Evolutionary conservation across 1,140 invertebrate genomes (phyloP).

Genomic region (Leptinotarsa texana): DNA sequence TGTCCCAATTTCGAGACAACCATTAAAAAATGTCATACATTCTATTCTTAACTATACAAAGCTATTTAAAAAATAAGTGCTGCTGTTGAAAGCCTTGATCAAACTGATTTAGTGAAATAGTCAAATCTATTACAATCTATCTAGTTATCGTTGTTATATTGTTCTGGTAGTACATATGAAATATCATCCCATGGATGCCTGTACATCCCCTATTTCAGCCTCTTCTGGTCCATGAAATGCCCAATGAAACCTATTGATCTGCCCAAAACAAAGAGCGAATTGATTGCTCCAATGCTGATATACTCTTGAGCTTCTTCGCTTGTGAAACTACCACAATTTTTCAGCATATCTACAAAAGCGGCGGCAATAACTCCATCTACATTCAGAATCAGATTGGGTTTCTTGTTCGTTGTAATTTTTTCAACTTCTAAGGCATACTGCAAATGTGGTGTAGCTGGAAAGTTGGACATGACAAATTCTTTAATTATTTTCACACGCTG

Average conservation of each 20-base stretch:
- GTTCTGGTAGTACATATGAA: conserved; percentile 93
- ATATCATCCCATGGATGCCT: conserved; percentile 99
- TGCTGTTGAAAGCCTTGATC: conserved; percentile 40
- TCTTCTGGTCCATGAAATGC: conserved; percentile 98
- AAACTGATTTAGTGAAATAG: not conserved
- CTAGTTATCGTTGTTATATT: conserved; percentile 47
- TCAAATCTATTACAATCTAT: not conserved
- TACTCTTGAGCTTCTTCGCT: conserved; percentile 98
- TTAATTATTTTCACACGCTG: conserved; percentile 96
- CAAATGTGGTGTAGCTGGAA: conserved; percentile 89
- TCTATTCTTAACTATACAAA: not conserved
- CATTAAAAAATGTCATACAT: not conserved
- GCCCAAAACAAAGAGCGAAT: conserved; percentile 97
- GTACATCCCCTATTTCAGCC: conserved; percentile 98
- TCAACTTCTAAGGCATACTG: conserved; percentile 97
- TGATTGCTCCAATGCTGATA: conserved; percentile 96
- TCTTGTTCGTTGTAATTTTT: conserved; percentile 98
- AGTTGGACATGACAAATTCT: conserved; percentile 92
- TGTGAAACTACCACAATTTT: conserved; percentile 91
- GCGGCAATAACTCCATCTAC: conserved; percentile 98
- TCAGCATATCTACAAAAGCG: conserved; percentile 94
- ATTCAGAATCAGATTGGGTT: conserved; percentile 99
- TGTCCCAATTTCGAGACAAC: not conserved
- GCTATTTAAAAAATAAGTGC: not conserved
- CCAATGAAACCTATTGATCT: conserved; percentile 98